These are phyloP conservation scores for Diachasmimorpha longicaudata DNA, from an alignment of 1,140 invertebrate species.

Conservation along the genomic window DNA sequence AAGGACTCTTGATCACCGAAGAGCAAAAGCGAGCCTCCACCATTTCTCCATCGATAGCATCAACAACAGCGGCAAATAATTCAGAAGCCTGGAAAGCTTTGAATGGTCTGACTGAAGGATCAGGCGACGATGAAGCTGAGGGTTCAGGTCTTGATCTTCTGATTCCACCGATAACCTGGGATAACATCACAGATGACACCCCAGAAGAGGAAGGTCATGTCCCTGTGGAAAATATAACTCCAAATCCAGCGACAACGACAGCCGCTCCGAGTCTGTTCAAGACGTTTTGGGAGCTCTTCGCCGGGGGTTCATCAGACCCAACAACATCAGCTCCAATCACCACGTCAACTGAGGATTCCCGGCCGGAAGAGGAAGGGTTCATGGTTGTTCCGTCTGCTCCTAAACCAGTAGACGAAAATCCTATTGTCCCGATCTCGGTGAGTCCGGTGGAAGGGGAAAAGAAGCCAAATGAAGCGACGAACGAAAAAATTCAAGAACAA, in stretches of 20 bases:
- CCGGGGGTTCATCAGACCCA: not conserved
- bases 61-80: not conserved
- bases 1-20: slow-evolving; percentile 43
- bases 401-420: not conserved
- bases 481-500: slow-evolving; percentile 9
- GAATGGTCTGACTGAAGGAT: not conserved
- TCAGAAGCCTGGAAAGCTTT: not conserved
- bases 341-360: slow-evolving; percentile 38
- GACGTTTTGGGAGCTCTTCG: not conserved
- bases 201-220: not conserved
- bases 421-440: not conserved
- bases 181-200: not conserved
- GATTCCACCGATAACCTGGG: slow-evolving; percentile 28
- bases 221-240: not conserved
- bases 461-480: slow-evolving; percentile 21
- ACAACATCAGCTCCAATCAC: slow-evolving; percentile 36
- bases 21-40: slow-evolving; percentile 32
- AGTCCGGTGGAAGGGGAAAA: not conserved
- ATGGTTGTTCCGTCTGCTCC: slow-evolving; percentile 33
- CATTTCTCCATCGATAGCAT: not conserved
- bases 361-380: slow-evolving; percentile 51
- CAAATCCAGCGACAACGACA: not conserved
- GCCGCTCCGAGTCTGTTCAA: slow-evolving; percentile 12
- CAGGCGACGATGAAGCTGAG: slow-evolving; percentile 41
- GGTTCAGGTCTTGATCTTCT: slow-evolving; percentile 46